Evolutionary conservation across 2,888 invertebrate genomes (phyloP).

Genomic region (Apocheima hispidaria): DNA sequence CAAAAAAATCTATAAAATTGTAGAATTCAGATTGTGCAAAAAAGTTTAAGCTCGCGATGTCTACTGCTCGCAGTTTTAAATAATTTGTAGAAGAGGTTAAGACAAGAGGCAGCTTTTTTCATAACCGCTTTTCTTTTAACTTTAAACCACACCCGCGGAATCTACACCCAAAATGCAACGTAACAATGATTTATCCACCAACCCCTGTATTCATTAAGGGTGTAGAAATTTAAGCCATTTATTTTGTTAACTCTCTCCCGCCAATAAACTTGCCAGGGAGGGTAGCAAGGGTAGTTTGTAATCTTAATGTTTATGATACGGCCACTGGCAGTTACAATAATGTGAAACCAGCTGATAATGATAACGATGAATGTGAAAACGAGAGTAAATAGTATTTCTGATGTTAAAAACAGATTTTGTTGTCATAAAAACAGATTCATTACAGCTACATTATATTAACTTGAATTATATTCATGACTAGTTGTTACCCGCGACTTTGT

Average conservation of each 20-base stretch:
- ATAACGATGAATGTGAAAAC: neutral
- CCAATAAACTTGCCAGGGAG: slow-evolving; percentile 72
- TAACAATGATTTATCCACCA: slow-evolving; percentile 82
- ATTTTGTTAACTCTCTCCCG: slow-evolving; percentile 83
- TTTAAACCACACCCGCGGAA: slow-evolving; percentile 44
- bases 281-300: slow-evolving; percentile 64
- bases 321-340: slow-evolving; percentile 45
- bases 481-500: too few relatives aligned
- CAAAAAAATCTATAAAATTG: too few relatives aligned
- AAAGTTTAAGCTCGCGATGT: too few relatives aligned
- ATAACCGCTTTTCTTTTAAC: slow-evolving; percentile 9
- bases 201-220: slow-evolving; percentile 85
- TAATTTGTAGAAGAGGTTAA: too few relatives aligned
- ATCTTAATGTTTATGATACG: slow-evolving; percentile 68
- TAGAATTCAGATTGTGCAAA: too few relatives aligned
- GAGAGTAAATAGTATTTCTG: neutral
- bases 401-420: too few relatives aligned
- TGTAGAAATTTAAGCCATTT: slow-evolving; percentile 86
- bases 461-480: too few relatives aligned
- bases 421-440: too few relatives aligned
- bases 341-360: slow-evolving; percentile 13
- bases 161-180: slow-evolving; percentile 75
- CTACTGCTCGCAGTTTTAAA: too few relatives aligned
- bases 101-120: too few relatives aligned
- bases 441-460: too few relatives aligned